Evolutionary conservation across 2,113 vertebrate species (phyloP).

Genomic region (Myotis lucifugus): DNA sequence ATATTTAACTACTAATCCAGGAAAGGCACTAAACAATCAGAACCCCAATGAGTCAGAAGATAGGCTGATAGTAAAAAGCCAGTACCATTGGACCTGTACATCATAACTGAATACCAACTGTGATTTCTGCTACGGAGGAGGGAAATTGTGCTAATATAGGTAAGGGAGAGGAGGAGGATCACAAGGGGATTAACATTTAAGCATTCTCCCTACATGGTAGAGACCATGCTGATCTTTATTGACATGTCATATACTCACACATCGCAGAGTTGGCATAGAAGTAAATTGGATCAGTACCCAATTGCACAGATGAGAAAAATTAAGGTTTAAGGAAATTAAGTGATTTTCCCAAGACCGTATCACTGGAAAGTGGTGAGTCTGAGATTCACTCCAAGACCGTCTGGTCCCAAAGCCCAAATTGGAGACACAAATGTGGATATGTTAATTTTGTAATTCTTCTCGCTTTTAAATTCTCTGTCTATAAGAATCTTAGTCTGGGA

Average conservation of each 20-base stretch:
- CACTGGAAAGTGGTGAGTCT: not conserved
- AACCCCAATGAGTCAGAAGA: not conserved
- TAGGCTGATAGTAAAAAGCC: not conserved
- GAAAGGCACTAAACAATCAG: not conserved
- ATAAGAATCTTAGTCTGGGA: not conserved
- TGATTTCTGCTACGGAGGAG: not conserved
- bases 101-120: not conserved
- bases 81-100: not conserved
- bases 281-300: not conserved
- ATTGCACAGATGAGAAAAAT: not conserved
- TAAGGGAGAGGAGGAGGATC: not conserved
- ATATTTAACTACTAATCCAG: slow-evolving; percentile 4
- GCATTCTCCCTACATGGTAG: not conserved
- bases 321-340: not conserved
- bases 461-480: not conserved
- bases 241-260: not conserved
- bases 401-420: not conserved
- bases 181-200: not conserved
- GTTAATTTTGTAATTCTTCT: not conserved
- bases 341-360: not conserved
- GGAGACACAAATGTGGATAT: not conserved
- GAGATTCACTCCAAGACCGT: not conserved
- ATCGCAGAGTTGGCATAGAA: not conserved
- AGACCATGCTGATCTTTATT: not conserved
- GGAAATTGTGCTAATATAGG: not conserved